Conservation (phyloP, 1,140 invertebrate genomes). For the Apocrypta bakeri region DNA sequence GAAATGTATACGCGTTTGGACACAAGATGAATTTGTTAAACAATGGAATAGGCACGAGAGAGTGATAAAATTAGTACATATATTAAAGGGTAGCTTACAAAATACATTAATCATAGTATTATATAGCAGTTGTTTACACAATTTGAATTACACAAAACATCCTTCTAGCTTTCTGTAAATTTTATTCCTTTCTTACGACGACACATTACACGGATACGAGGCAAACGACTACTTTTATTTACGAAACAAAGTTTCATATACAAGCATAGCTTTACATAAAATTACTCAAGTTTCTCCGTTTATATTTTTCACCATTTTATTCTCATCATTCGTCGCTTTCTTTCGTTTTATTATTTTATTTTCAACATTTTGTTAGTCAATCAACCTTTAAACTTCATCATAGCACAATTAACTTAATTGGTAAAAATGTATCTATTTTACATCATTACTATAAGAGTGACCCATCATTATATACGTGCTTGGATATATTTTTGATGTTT, state of each 20-base stretch:
- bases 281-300: slow-evolving; percentile 58
- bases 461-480: slow-evolving; percentile 29
- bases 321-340: slow-evolving; percentile 49
- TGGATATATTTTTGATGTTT: slow-evolving; percentile 29
- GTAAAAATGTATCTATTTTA: slow-evolving; percentile 30
- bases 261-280: slow-evolving; percentile 68
- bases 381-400: slow-evolving; percentile 34
- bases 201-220: slow-evolving; percentile 63
- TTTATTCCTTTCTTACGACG: slow-evolving; percentile 55
- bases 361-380: slow-evolving; percentile 54
- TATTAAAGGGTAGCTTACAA: slow-evolving; percentile 66
- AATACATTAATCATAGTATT: slow-evolving; percentile 67
- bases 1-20: too few species aligned
- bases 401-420: slow-evolving; percentile 26
- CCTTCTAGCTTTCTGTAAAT: slow-evolving; percentile 48
- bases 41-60: slow-evolving; percentile 37
- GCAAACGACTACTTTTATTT: slow-evolving; percentile 68
- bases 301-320: slow-evolving; percentile 56
- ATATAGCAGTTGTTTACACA: slow-evolving; percentile 65
- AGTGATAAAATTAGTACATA: slow-evolving; percentile 59
- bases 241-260: slow-evolving; percentile 67
- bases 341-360: slow-evolving; percentile 53
- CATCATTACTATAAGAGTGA: slow-evolving; percentile 14
- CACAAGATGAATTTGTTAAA: background rate
- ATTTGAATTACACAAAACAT: slow-evolving; percentile 59